Base-by-base conservation (phyloP, 1,140 invertebrate species). In the Eueides isabella region DNA sequence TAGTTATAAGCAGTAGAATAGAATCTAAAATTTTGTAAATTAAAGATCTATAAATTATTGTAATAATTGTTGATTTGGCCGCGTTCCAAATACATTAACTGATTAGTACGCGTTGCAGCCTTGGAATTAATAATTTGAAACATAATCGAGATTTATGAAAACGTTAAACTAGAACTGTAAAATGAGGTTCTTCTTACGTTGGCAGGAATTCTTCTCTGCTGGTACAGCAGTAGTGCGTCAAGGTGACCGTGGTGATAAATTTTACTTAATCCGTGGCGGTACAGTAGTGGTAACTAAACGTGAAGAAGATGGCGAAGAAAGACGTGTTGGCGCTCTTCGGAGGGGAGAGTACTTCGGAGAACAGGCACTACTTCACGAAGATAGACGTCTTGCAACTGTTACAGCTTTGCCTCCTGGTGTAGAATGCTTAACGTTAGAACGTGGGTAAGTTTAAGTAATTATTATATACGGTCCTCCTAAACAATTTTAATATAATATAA, bases 221-320 rank as follows among this genome's bases (percentile, higher is more conserved):
- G 97, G 96, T 9, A 96, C 97, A 1, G 96, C 96, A 78, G 98
- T 99, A 73, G 96, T 99, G n/a, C 93, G 97, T 9, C 97, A 99
- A 93, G 98, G 98, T 0, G 98, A 98, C 63, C 95, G 95, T 71
- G 98, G 98, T 4, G 98, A 99, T 88, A 98, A 98, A 80, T 99
- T 99, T 92, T 99, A 97, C 86, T 98, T 99, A 72, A 98, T 99
- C 74, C 96, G 97, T 72, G 97, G 97, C 23, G 98, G 98, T 14
- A 96, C 96, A 75, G 98, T 98, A 29, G 95, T 96, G 67, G 95
- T 97, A 67, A 96, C 95, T 1, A 96, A 97, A 85, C 89, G 94
- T 62, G 92, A 93, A 44, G 93, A 95, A 23, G 94, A 95, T 7
- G 93, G 93, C 0, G 92, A 94, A 63, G 95, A 96, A 74, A 92